Percentiles rank a stretch among this genome's conserved stretches.
Evolutionary conservation across 2,113 vertebrate genomes (phyloP).

Genomic region (Dicentrarchus labrax): DNA sequence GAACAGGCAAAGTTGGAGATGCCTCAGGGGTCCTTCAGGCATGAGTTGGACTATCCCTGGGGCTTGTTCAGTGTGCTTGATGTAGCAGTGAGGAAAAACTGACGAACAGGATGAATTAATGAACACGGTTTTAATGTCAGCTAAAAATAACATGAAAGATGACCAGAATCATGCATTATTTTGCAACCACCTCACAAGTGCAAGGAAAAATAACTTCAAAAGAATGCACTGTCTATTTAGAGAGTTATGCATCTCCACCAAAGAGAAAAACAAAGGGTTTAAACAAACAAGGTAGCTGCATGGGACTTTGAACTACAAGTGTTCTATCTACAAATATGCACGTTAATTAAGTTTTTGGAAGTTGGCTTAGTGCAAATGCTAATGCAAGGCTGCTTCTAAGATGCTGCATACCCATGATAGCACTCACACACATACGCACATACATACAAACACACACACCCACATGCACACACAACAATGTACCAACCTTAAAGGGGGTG

Average conservation of each 20-base stretch:
- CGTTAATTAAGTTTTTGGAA: slow-evolving; percentile 71
- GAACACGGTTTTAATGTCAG: slow-evolving; percentile 74
- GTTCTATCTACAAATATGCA: slow-evolving; percentile 70
- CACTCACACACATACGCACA: slow-evolving; percentile 36
- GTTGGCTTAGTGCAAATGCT: slow-evolving; percentile 59
- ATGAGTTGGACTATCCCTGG: slow-evolving; percentile 74
- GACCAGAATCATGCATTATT: slow-evolving; percentile 79
- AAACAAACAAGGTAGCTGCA: slow-evolving; percentile 76
- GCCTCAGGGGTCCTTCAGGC: slow-evolving; percentile 79
- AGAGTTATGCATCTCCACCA: slow-evolving; percentile 73
- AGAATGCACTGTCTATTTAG: slow-evolving; percentile 69
- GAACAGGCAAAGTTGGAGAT: slow-evolving; percentile 76
- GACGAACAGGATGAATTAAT: slow-evolving; percentile 77
- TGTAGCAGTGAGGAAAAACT: slow-evolving; percentile 68
- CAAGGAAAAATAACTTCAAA: slow-evolving; percentile 77
- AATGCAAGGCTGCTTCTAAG: slow-evolving; percentile 58
- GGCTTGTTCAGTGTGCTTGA: slow-evolving; percentile 73
- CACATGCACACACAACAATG: slow-evolving; percentile 34
- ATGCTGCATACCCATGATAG: slow-evolving; percentile 31
- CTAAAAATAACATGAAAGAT: slow-evolving; percentile 85
- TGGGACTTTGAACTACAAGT: slow-evolving; percentile 73
- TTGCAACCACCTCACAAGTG: slow-evolving; percentile 60
- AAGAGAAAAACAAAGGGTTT: slow-evolving; percentile 72
- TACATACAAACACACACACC: slow-evolving; percentile 38
- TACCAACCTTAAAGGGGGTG: slow-evolving; percentile 96